Evolutionary conservation across 2,797 vertebrate species (phyloP).

Genomic region (Microhierax caerulescens): DNA sequence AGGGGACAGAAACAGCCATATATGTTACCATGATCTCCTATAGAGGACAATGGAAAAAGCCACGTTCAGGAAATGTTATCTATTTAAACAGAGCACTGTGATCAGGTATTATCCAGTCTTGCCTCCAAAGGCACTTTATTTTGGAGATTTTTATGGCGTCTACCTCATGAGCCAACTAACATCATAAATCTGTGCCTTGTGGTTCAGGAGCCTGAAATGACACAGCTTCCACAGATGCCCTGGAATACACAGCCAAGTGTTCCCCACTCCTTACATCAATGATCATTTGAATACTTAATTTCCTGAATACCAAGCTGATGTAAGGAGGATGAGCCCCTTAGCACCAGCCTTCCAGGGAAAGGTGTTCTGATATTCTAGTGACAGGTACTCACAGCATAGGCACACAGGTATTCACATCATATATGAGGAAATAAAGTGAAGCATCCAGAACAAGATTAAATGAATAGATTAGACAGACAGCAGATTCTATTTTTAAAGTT

Average conservation of each 20-base stretch:
- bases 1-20: not conserved
- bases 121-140: not conserved
- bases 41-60: not conserved
- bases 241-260: not conserved
- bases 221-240: not conserved
- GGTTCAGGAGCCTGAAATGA: not conserved
- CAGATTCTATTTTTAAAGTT: constrained; percentile 24
- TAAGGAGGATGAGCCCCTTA: not conserved
- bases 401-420: not conserved
- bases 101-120: not conserved
- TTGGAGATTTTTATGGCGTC: not conserved
- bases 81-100: not conserved
- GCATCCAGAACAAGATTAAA: not conserved
- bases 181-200: not conserved
- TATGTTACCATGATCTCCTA: not conserved
- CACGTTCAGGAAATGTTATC: not conserved
- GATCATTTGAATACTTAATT: not conserved
- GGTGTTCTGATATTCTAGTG: not conserved
- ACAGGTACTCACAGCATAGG: not conserved
- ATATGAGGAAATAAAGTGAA: not conserved
- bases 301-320: not conserved
- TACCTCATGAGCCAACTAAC: not conserved
- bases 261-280: not conserved
- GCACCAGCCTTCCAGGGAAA: constrained; percentile 1
- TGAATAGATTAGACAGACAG: constrained; percentile 6